These are phyloP conservation scores for Oncorhynchus tshawytscha DNA, from an alignment of 2,113 vertebrate species.

Conservation along the genomic window DNA sequence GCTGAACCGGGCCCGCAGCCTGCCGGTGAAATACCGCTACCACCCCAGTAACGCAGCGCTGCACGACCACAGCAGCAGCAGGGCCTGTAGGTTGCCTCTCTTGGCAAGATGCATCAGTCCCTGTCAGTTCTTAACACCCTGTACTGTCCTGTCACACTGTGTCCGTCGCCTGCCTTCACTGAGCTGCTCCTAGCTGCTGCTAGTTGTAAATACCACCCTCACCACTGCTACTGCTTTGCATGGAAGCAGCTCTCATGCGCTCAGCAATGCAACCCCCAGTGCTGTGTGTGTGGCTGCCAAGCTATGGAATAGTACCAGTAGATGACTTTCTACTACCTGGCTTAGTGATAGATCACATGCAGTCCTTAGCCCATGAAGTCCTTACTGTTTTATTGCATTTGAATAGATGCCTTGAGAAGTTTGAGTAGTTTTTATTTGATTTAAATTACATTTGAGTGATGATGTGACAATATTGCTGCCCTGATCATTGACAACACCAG, in stretches of 20 bases:
- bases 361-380: background rate
- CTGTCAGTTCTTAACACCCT: conserved; percentile 42
- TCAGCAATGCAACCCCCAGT: conserved; percentile 31
- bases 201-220: background rate
- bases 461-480: background rate
- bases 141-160: conserved; percentile 44
- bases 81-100: conserved; percentile 78
- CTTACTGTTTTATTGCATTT: background rate
- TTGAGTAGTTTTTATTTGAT: conserved; percentile 37
- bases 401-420: background rate
- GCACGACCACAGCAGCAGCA: conserved; percentile 69
- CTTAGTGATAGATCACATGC: background rate
- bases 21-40: conserved; percentile 83
- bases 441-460: background rate
- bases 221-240: conserved; percentile 53
- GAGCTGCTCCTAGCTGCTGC: conserved; percentile 37
- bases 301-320: background rate
- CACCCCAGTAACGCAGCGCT: conserved; percentile 74
- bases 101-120: conserved; percentile 75
- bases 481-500: background rate
- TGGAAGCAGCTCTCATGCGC: conserved; percentile 13
- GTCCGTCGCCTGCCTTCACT: conserved; percentile 41
- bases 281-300: conserved; percentile 11
- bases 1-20: conserved; percentile 82
- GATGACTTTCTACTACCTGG: background rate